Base-by-base conservation (phyloP, 2,113 vertebrate genomes). In the Otocyon megalotis region DNA sequence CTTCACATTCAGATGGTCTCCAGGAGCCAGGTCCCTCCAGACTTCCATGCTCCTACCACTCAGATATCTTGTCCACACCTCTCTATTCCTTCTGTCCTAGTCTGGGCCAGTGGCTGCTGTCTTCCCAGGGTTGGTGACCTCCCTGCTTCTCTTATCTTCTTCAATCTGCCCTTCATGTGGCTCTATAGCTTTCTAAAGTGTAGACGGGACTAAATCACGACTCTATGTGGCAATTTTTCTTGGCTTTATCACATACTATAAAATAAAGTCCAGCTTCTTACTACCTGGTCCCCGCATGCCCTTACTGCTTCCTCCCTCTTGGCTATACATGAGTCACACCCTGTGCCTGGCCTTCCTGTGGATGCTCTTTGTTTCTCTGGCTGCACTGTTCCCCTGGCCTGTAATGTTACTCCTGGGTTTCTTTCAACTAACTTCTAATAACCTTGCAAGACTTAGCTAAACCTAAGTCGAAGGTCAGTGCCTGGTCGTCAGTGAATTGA, bases 371-470 rank as follows among this genome's bases (percentile, higher is more conserved):
- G 35, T 5, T 62, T 80, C 72, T 17, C 80, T 43, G 74, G 37
- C 32, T 60, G 15, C 28, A 6, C 17, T 20, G 35, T 28, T 53
- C 17, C 77, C 56, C 71, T 12, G n/a, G 48, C 48, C 37, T 35
- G 24, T 8, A 53, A 26, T 1, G 28, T 2, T 32, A 37, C 58
- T 37, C 56, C 54, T 82, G 1, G 11, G 10, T 48, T 16, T 83
- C 54, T 88, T 72, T 32, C 37, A 4, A 37, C 24, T 54, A 81
- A 54, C 32, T 50, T 37, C 11, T 19, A 53, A 60, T 11, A 20
- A 79, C 22, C 94, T 86, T 63, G 63, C 17, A 65, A 60, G 56
- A 92, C 17, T 89, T 17, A 60, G 92, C 43, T 89, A 20, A 32
- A 88, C 71, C 2, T 24, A 22, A 86, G 83, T 65, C 26, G 35